Evolutionary conservation across 1,140 invertebrate genomes (phyloP), one percentile per base, ranked within the genome.

Genomic region (Pseudachorutes palmiensis): DNA sequence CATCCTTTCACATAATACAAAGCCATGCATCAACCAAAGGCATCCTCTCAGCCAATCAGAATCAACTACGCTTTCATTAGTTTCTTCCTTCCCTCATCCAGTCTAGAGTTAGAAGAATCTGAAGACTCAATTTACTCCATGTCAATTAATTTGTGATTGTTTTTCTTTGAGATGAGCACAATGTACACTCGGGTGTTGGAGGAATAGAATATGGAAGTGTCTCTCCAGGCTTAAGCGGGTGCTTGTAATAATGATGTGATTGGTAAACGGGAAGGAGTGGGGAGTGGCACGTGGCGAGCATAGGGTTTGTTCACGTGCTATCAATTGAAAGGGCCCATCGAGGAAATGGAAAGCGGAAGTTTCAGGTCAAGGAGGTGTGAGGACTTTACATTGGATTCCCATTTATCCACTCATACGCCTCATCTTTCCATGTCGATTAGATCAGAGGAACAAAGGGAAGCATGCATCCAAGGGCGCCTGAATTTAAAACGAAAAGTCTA

Each of bases 291-390:
- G 51, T 55, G 51, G 24, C 51, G 24, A 22, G 51, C 5, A 41
- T 5, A 19, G 5, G 36, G 36, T 5, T 19, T 9, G 36, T 19
- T 41, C 36, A 41, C 36, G 51, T 26, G 51, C 24, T 24, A 5
- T 16, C 51, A 55, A 55, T 55, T 55, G 12, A 5, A 12, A 24
- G 24, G 24, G 51, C 51, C 51, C 12, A 12, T 55, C 24, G 9
- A 5, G 3, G 12, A 3, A 16, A 16, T 5, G 9, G 51, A n/a
- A 55, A 26, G 51, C 51, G 51, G 51, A 55, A 55, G 51, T 55
- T 55, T 26, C 51, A 55, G 51, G 51, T 55, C 51, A 55, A 55
- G 51, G 51, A 55, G 51, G 51, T 55, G 51, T 26, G 51, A 24
- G 51, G 12, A 55, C 14, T 55, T 55, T 55, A 55, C 51, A 55